Evolutionary conservation across 92 coral and sea anemone genomes (phyloP).

Genomic region (Meandrina meandrites): DNA sequence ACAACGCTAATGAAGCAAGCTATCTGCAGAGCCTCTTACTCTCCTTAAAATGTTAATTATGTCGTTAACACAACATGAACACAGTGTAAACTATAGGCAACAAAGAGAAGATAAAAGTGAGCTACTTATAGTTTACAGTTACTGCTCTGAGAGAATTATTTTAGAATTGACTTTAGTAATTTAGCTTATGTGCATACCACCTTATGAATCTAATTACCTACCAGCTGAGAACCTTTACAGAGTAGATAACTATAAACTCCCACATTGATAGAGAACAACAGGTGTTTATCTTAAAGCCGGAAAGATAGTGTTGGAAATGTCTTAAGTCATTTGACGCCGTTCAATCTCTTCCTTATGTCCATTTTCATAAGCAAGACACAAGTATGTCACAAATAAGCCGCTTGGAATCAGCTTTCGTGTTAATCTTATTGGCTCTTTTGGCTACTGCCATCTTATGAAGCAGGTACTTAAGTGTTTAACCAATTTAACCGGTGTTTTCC

Average conservation of each 20-base stretch:
- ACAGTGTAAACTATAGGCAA: not conserved
- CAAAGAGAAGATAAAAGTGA: not conserved
- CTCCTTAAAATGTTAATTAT: not conserved
- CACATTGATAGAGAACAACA: not conserved
- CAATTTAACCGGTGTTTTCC: not conserved
- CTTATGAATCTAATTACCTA: not conserved
- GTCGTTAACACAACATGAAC: not conserved
- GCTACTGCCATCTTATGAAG: not conserved
- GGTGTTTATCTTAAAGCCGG: not conserved
- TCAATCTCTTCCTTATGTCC: not conserved
- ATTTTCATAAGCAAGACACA: not conserved
- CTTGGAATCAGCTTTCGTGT: not conserved
- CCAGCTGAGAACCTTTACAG: not conserved
- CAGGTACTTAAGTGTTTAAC: conserved; percentile 7
- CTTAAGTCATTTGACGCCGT: not conserved
- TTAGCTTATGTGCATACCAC: not conserved
- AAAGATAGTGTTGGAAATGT: not conserved
- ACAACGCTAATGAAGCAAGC: not conserved
- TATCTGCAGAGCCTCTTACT: not conserved
- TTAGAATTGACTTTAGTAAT: not conserved
- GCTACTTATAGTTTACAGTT: not conserved
- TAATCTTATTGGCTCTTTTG: not conserved
- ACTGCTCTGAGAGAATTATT: not conserved
- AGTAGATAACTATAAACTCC: not conserved
- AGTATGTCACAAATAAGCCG: not conserved